These are phyloP conservation scores for Zaprionus inermis DNA, from an alignment of 1,140 invertebrate species.

Conservation along the genomic window DNA sequence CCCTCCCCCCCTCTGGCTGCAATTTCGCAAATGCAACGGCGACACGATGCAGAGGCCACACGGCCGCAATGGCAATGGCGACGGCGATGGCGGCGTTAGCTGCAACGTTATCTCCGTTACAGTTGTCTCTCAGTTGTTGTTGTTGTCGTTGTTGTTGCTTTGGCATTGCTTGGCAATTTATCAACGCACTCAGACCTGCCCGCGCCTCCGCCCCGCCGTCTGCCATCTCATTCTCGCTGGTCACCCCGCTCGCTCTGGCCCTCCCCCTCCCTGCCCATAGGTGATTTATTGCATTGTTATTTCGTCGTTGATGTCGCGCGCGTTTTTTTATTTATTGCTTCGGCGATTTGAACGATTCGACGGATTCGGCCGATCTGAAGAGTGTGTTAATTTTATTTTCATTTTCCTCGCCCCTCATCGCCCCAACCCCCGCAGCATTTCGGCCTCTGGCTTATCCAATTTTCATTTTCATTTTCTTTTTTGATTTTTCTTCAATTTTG, in stretches of 20 bases:
- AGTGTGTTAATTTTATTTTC: slow-evolving; percentile 76
- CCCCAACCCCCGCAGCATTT: not conserved
- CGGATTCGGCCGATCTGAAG: slow-evolving; percentile 17
- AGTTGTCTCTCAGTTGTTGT: slow-evolving; percentile 8
- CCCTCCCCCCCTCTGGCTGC: not conserved
- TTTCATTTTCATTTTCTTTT: slow-evolving; percentile 32
- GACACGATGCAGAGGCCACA: slow-evolving; percentile 59
- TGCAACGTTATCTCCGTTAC: slow-evolving; percentile 37
- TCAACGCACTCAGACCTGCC: slow-evolving; percentile 24
- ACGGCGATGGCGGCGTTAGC: slow-evolving; percentile 7
- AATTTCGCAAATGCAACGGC: slow-evolving; percentile 70
- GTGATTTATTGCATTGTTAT: slow-evolving; percentile 81
- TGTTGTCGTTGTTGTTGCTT: slow-evolving; percentile 25
- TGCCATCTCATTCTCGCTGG: not conserved
- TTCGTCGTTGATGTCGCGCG: slow-evolving; percentile 79
- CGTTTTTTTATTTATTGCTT: slow-evolving; percentile 72
- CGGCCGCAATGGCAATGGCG: slow-evolving; percentile 60
- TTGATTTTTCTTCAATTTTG: slow-evolving; percentile 16
- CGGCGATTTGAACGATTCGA: slow-evolving; percentile 37
- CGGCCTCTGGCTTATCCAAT: slow-evolving; percentile 43
- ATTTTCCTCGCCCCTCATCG: slow-evolving; percentile 33
- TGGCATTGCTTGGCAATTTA: slow-evolving; percentile 46
- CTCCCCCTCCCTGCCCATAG: slow-evolving; percentile 47
- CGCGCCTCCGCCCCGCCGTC: not conserved
- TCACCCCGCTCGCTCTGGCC: slow-evolving; percentile 5